phyloP scores from a whole-genome alignment of 2,888 invertebrate species.

The Acanthoscelides obtectus region DNA sequence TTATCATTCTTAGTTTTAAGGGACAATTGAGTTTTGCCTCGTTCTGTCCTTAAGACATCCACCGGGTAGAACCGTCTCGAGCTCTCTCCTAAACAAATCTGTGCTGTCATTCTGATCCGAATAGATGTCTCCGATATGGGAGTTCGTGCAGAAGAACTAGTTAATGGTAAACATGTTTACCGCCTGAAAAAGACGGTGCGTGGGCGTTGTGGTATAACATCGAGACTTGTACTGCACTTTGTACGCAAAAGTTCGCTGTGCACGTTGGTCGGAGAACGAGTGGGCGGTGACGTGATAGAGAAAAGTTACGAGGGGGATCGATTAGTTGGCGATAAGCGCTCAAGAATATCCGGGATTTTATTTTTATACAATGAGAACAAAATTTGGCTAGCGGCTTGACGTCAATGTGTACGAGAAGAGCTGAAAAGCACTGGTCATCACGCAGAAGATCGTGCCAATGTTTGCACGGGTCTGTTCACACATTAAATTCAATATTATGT shows the following conservation, averaged over 20 bases:
- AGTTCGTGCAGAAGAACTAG: neutral
- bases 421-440: too few relatives aligned
- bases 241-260: neutral
- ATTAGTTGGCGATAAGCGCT: neutral
- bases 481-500: too few relatives aligned
- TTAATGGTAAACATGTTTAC: neutral
- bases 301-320: neutral
- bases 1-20: too few relatives aligned
- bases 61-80: too few relatives aligned
- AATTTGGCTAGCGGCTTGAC: too few relatives aligned
- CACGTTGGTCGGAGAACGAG: neutral
- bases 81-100: neutral
- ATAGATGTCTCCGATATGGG: neutral
- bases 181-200: neutral
- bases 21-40: too few relatives aligned
- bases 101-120: neutral
- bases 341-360: too few relatives aligned
- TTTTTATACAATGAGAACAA: too few relatives aligned
- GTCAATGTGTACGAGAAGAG: too few relatives aligned
- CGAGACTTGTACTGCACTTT: neutral
- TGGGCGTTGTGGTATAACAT: neutral
- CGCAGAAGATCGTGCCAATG: too few relatives aligned
- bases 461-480: too few relatives aligned
- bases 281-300: neutral
- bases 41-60: too few relatives aligned